Evolutionary conservation across 2,113 vertebrate species (phyloP), one percentile per base, ranked within the genome.

Genomic region (Acanthochromis polyacanthus): DNA sequence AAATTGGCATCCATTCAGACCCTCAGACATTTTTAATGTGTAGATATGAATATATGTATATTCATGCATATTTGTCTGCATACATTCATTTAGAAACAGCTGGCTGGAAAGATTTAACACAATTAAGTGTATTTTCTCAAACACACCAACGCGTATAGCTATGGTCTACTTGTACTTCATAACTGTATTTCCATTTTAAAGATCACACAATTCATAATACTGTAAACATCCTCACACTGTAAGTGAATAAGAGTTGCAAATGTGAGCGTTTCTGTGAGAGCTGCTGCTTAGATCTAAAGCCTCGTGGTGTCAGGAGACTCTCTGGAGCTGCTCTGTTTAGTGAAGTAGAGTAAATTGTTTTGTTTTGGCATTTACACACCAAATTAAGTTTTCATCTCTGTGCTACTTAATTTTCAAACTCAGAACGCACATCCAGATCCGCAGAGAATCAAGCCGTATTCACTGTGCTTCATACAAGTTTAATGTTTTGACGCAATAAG

Each of bases 301-400:
- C 17, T 58, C 30, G 2, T 55, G 51, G 43, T 36, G 25, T 64
- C 48, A 23, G 19, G 75, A 80, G 78, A 88, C 67, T 19, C 48
- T 51, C 58, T 69, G 25, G n/a, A 71, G 45, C 48, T 17, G 25
- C 32, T 59, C 40, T 71, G 59, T 64, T 50, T 28, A 74, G 57
- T 66, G 48, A 62, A 71, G 71, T 8, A 36, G 10, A 78, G 40
- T 59, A 25, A 30, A 69, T 60, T 57, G 65, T 59, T 83, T 88
- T 63, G 22, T 10, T 78, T 62, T 74, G 62, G 66, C 66, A 78
- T 84, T 85, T 69, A 51, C 51, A 48, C 73, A 71, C 61, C 52
- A 58, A 76, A 84, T 86, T 70, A 84, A 65, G 59, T 77, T 83
- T 61, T 77, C 64, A 84, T 76, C 60, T 58, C 66, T 56, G 62